Percentiles rank a stretch among this genome's conserved stretches.
Conservation (phyloP, 2,888 invertebrate species). For the Palloptera scutellata region DNA sequence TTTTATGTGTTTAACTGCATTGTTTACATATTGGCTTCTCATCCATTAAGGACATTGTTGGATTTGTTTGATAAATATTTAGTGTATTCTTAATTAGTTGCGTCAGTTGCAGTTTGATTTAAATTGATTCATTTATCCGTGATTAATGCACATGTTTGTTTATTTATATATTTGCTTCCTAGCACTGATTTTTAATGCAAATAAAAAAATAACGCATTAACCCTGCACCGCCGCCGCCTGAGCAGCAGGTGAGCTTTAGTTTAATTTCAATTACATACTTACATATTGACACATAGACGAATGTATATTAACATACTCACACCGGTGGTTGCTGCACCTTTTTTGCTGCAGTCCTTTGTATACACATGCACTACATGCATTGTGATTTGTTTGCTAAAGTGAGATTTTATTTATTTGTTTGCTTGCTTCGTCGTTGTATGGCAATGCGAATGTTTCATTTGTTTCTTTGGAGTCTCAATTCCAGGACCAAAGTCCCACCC, state of each 20-base stretch:
- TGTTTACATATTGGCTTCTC: constrained; percentile 16
- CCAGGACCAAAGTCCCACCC: too few species aligned
- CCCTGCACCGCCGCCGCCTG: constrained; percentile 22
- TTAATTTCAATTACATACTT: background rate
- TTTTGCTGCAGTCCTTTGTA: constrained; percentile 5
- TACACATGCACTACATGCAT: constrained; percentile 7
- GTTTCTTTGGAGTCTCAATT: too few species aligned
- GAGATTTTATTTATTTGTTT: background rate
- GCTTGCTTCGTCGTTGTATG: background rate
- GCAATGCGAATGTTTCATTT: too few species aligned
- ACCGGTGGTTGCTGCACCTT: constrained; percentile 16
- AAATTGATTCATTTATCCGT: background rate
- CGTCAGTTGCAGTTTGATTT: background rate
- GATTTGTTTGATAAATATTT: constrained; percentile 9
- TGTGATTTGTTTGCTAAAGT: background rate
- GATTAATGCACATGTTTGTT: background rate
- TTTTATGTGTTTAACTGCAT: background rate
- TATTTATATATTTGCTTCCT: constrained; percentile 22
- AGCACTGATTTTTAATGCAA: constrained; percentile 25
- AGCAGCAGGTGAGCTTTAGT: constrained; percentile 33
- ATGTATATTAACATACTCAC: constrained; percentile 12
- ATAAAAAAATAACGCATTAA: constrained; percentile 16
- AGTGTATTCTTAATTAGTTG: too few species aligned
- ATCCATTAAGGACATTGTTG: constrained; percentile 11
- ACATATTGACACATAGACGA: too few species aligned